Evolutionary conservation across 2,888 invertebrate species (phyloP).

Genomic region (Chrysolina oricalcia): DNA sequence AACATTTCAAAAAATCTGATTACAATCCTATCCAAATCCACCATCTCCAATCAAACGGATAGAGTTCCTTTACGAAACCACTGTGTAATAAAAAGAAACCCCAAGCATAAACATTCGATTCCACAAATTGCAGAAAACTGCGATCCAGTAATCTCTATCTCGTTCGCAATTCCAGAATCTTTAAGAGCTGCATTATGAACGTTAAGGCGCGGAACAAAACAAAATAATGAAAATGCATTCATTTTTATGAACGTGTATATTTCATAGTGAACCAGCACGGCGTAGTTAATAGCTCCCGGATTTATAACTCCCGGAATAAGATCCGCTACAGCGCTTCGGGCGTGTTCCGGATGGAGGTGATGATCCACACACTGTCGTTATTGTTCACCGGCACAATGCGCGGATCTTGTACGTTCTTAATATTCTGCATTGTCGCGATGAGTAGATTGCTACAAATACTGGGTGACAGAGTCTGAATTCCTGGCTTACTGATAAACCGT

Average conservation of each 20-base stretch:
- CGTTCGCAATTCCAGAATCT: conserved; percentile 48
- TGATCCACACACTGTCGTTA: conserved; percentile 61
- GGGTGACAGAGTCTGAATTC: conserved; percentile 26
- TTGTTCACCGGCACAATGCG: conserved; percentile 53
- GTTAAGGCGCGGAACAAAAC: conserved; percentile 61
- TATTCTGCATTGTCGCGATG: conserved; percentile 53
- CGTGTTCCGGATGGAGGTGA: conserved; percentile 63
- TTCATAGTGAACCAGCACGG: conserved; percentile 61
- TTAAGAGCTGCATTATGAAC: conserved; percentile 60
- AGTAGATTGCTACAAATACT: conserved; percentile 52
- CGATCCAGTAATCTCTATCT: conserved; percentile 30
- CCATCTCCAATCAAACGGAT: too few relatives aligned
- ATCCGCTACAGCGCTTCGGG: conserved; percentile 64
- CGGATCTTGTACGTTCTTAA: conserved; percentile 52
- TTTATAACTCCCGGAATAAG: conserved; percentile 60
- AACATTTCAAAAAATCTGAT: too few relatives aligned
- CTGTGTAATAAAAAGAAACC: background rate
- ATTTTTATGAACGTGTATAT: conserved; percentile 65
- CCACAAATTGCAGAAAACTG: conserved; percentile 23
- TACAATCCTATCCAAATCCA: too few relatives aligned
- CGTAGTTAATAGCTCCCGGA: conserved; percentile 63
- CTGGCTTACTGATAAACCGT: background rate
- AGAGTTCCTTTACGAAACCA: background rate
- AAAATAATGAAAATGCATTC: conserved; percentile 68
- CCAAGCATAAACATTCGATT: conserved; percentile 20